A percentile compares a stretch with the other conserved stretches of the same genome.
These are phyloP conservation scores for Glaucomys volans DNA, from an alignment of 2,113 vertebrate species.

Conservation along the genomic window DNA sequence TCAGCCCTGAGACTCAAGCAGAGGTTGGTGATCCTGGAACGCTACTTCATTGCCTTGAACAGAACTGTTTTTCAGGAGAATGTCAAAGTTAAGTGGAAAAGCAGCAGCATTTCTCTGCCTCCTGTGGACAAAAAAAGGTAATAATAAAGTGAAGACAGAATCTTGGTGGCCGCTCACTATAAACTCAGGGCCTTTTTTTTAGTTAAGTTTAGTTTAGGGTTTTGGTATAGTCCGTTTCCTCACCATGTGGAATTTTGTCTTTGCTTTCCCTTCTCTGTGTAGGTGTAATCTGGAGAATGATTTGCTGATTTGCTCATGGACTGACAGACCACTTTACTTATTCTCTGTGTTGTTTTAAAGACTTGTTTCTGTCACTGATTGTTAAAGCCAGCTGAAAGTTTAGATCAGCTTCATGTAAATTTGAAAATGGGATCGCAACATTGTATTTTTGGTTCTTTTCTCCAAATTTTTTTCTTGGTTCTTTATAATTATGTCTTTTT, in stretches of 20 bases:
- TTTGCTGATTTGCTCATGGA: background rate
- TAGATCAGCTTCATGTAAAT: background rate
- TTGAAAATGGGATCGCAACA: background rate
- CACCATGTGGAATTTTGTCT: background rate
- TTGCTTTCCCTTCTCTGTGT: background rate
- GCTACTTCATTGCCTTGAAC: slow-evolving; percentile 97
- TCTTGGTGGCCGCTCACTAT: background rate
- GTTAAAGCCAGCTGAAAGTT: background rate
- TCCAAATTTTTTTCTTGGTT: too few relatives aligned
- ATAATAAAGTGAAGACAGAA: background rate
- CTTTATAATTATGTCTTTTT: background rate
- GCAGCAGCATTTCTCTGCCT: slow-evolving; percentile 90
- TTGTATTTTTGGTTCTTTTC: too few relatives aligned
- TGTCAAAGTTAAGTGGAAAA: slow-evolving; percentile 95
- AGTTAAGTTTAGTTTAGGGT: background rate
- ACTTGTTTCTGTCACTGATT: background rate
- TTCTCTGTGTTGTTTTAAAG: slow-evolving; percentile 5
- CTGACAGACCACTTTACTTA: background rate
- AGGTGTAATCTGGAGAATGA: background rate
- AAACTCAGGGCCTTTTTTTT: background rate
- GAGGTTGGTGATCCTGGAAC: slow-evolving; percentile 96
- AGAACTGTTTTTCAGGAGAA: slow-evolving; percentile 96
- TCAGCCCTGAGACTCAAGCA: slow-evolving; percentile 95
- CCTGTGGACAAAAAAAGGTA: slow-evolving; percentile 96
- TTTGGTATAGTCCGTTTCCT: background rate